These are phyloP conservation scores for Poecilia picta DNA, from an alignment of 2,797 vertebrate genomes.

Conservation along the genomic window DNA sequence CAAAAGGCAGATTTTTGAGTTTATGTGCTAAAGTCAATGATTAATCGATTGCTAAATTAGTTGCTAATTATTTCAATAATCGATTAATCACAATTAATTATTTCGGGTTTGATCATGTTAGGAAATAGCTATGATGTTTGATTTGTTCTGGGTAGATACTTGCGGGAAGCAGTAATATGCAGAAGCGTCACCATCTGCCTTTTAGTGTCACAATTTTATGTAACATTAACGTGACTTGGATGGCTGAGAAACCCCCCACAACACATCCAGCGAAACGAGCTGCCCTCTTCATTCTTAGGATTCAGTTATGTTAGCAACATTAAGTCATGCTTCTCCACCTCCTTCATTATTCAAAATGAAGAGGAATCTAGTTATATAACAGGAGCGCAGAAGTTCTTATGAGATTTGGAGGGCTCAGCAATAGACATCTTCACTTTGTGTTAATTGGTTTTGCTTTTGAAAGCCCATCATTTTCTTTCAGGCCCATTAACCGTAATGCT, in stretches of 20 bases:
- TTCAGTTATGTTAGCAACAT: constrained; percentile 70
- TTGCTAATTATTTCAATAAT: no score
- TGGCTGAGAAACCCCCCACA: constrained; percentile 1
- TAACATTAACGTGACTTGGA: not conserved
- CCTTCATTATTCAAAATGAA: constrained; percentile 77
- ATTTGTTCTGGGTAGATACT: constrained; percentile 28
- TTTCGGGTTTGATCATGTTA: not conserved
- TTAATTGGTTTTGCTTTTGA: constrained; percentile 86
- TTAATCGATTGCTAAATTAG: no score
- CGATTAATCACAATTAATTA: no score
- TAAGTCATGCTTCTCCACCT: constrained; percentile 68
- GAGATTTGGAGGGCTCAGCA: constrained; percentile 80
- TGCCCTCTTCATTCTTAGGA: constrained; percentile 61
- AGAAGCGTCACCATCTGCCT: constrained; percentile 37
- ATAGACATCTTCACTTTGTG: constrained; percentile 75
- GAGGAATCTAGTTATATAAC: constrained; percentile 77
- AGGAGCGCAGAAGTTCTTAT: constrained; percentile 72
- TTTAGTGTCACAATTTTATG: constrained; percentile 4
- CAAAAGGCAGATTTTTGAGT: no score
- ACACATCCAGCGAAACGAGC: constrained; percentile 54
- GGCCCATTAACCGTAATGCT: constrained; percentile 83
- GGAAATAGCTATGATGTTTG: not conserved
- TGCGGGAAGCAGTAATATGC: constrained; percentile 15
- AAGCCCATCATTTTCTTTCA: constrained; percentile 84
- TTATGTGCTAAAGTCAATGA: no score